phyloP scores from a whole-genome alignment of 2,888 invertebrate genomes.

The Eupithecia dodoneata region DNA sequence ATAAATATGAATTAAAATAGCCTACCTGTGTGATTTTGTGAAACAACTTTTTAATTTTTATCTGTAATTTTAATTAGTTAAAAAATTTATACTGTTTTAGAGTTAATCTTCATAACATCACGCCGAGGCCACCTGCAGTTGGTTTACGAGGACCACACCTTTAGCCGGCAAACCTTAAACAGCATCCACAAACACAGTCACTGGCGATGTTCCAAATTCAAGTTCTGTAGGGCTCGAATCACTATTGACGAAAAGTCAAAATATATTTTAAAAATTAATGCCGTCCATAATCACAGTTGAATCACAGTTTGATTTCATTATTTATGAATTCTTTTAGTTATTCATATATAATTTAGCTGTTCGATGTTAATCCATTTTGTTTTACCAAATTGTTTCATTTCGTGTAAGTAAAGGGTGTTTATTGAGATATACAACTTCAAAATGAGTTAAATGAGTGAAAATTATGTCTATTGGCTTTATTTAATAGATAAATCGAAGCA shows the following conservation, averaged over 20 bases:
- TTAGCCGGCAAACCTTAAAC: constrained; percentile 24
- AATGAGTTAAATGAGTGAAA: too few relatives aligned
- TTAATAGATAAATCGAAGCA: background rate
- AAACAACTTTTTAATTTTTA: background rate
- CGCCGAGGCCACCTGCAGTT: constrained; percentile 30
- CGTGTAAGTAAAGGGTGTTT: background rate
- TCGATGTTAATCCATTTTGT: background rate
- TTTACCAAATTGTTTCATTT: background rate
- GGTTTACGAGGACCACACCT: constrained; percentile 33
- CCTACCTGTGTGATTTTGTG: background rate
- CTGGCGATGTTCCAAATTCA: constrained; percentile 34
- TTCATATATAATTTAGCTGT: background rate
- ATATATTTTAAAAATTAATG: constrained; percentile 30
- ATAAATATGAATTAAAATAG: too few relatives aligned
- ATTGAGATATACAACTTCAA: too few relatives aligned
- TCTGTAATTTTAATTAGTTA: too few relatives aligned
- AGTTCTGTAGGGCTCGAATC: constrained; percentile 34
- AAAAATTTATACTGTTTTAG: constrained; percentile 23
- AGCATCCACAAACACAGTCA: constrained; percentile 21
- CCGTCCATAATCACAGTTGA: constrained; percentile 26
- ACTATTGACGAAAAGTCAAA: constrained; percentile 30
- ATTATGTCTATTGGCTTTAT: too few relatives aligned
- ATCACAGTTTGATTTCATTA: background rate
- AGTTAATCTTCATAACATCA: constrained; percentile 31
- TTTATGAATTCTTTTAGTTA: background rate